Conservation (phyloP, 1,140 invertebrate genomes). For the Saccostrea cuccullata region DNA sequence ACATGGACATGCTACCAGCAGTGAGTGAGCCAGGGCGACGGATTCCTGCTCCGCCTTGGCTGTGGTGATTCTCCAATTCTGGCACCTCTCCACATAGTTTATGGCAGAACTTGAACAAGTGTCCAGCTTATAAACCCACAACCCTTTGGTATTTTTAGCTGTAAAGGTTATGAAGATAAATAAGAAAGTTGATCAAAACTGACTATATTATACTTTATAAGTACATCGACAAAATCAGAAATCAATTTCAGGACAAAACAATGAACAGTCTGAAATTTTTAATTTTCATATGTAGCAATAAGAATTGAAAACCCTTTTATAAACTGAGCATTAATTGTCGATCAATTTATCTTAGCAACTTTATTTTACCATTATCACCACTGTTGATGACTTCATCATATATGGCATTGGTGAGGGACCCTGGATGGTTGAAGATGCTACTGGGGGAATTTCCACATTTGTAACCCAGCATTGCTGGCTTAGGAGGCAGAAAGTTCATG, state of each 20-base stretch:
- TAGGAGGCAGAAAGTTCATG: constrained; percentile 7
- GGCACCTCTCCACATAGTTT: constrained; percentile 14
- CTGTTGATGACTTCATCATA: constrained; percentile 15
- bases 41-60: not conserved
- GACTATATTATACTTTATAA: too few relatives aligned
- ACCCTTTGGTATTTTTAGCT: constrained; percentile 29
- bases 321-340: too few relatives aligned
- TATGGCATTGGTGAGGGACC: not conserved
- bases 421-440: not conserved
- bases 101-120: constrained; percentile 16
- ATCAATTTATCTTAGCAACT: too few relatives aligned
- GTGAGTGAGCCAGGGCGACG: not conserved
- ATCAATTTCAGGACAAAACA: too few relatives aligned
- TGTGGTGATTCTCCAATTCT: constrained; percentile 9
- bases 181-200: not conserved
- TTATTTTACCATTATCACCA: constrained; percentile 4
- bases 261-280: too few relatives aligned
- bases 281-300: too few relatives aligned
- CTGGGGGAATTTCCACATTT: not conserved
- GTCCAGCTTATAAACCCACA: constrained; percentile 32
- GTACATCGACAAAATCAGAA: too few relatives aligned
- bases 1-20: constrained; percentile 4
- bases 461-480: not conserved
- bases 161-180: not conserved
- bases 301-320: too few relatives aligned